Percentiles rank a stretch among this genome's conserved stretches.
These are phyloP conservation scores for Nestor notabilis DNA, from an alignment of 2,113 vertebrate species.

Conservation along the genomic window DNA sequence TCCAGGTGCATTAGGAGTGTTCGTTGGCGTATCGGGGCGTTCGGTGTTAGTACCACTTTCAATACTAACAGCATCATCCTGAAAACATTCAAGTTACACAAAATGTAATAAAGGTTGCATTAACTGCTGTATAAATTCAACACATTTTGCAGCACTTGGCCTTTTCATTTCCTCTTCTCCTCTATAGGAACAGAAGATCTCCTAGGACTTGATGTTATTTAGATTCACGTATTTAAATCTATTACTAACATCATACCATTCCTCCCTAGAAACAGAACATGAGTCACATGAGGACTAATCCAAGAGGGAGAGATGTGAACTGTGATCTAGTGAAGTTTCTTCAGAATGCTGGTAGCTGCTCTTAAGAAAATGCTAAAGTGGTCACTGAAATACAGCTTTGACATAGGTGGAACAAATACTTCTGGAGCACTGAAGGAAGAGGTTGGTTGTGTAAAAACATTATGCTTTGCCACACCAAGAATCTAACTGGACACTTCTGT, in stretches of 20 bases:
- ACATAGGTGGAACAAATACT: background rate
- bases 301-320: background rate
- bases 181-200: background rate
- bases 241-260: background rate
- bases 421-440: background rate
- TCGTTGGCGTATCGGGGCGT: slow-evolving; percentile 96
- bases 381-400: background rate
- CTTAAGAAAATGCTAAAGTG: background rate
- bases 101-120: background rate
- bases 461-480: background rate
- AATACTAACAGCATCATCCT: slow-evolving; percentile 95
- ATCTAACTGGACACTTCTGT: background rate
- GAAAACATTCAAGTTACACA: background rate
- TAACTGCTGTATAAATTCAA: background rate
- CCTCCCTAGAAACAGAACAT: background rate
- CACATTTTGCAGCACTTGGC: background rate
- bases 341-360: background rate
- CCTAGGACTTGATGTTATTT: background rate
- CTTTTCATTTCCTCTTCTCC: background rate
- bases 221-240: background rate
- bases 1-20: slow-evolving; percentile 93
- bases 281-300: background rate
- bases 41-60: slow-evolving; percentile 94
- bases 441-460: background rate
- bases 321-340: background rate